Percentiles rank a stretch among this genome's conserved stretches.
Conservation (phyloP, 1,140 invertebrate species). For the Papilio polytes region DNA sequence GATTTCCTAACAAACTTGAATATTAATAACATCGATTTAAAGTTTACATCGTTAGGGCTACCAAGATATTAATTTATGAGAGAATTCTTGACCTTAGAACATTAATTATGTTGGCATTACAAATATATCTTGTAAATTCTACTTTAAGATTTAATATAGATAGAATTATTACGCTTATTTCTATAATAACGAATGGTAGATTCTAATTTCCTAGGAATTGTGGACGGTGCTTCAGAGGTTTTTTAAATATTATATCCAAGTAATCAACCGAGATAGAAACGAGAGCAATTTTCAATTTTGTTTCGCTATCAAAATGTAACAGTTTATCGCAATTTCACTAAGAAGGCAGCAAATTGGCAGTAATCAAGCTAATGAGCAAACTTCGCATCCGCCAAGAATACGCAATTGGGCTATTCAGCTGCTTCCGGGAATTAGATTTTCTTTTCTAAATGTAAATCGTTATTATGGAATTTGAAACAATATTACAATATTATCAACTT, state of each 20-base stretch:
- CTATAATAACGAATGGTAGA: neutral
- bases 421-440: constrained; percentile 16
- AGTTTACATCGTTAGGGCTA: constrained; percentile 10
- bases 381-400: constrained; percentile 40
- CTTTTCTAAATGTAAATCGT: constrained; percentile 29
- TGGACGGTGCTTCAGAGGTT: too few relatives aligned
- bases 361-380: constrained; percentile 41
- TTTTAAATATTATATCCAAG: too few relatives aligned
- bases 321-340: constrained; percentile 39
- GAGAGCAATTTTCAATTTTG: constrained; percentile 20
- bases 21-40: constrained; percentile 5
- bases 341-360: constrained; percentile 38
- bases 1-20: neutral
- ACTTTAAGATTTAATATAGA: neutral
- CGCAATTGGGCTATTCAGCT: constrained; percentile 37
- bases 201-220: too few relatives aligned
- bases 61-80: constrained; percentile 1
- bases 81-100: constrained; percentile 13
- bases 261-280: neutral
- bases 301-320: constrained; percentile 33
- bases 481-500: neutral
- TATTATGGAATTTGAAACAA: constrained; percentile 19
- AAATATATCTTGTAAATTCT: neutral
- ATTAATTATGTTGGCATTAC: neutral
- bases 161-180: neutral